Evolutionary conservation across 2,888 invertebrate species (phyloP).

Genomic region (Flexamia atlantica): DNA sequence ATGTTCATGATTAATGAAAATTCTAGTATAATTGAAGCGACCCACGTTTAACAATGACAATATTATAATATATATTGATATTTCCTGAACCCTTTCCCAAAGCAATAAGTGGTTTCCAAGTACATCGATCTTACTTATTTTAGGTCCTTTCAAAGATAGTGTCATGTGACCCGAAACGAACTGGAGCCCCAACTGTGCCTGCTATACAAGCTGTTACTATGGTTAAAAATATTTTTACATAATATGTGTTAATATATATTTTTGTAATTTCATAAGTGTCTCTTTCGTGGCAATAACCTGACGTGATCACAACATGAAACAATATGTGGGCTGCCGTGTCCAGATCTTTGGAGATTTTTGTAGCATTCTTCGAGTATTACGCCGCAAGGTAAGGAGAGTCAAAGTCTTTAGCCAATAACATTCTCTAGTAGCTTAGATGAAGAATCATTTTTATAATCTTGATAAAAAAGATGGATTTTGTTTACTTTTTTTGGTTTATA

Average conservation of each 20-base stretch:
- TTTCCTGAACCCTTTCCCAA: too few relatives aligned
- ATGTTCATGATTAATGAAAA: too few relatives aligned
- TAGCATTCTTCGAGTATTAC: conserved; percentile 91
- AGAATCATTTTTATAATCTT: too few relatives aligned
- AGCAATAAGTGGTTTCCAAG: background rate
- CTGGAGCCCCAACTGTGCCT: background rate
- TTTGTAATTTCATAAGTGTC: conserved; percentile 49
- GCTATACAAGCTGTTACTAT: background rate
- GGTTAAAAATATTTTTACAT: conserved; percentile 4
- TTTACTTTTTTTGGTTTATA: too few relatives aligned
- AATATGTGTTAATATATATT: conserved; percentile 23
- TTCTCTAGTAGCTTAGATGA: too few relatives aligned
- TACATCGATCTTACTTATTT: conserved; percentile 15
- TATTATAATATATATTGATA: too few relatives aligned
- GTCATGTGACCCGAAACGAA: background rate
- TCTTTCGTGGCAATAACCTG: conserved; percentile 51
- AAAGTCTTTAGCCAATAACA: background rate
- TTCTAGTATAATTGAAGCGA: too few relatives aligned
- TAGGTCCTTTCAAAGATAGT: background rate
- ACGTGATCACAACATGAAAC: conserved; percentile 56
- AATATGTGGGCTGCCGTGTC: conserved; percentile 89
- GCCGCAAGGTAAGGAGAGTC: conserved; percentile 75
- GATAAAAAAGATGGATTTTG: too few relatives aligned
- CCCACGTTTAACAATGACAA: too few relatives aligned
- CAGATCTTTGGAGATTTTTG: conserved; percentile 88